Evolutionary conservation across 2,113 vertebrate species (phyloP), one percentile per base, ranked within the genome.

Genomic region (Uria aalge): DNA sequence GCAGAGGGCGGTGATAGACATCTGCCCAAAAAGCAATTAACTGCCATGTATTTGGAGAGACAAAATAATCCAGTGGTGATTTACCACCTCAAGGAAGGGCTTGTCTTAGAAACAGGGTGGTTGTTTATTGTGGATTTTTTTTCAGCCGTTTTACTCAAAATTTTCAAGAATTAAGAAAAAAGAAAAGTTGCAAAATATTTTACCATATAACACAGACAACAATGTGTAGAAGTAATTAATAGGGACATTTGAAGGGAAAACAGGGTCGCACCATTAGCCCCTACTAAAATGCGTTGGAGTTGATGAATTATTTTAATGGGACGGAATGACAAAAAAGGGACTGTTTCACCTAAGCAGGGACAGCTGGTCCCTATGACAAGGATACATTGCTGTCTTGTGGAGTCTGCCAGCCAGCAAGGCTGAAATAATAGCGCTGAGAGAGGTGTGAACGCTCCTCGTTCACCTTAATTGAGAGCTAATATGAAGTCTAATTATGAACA

Each of bases 341-440:
- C 91, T 87, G 87, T 92, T 96, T 77, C 95, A 92, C 94, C 92
- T 84, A 94, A 96, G 89, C 90, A 93, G 97, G 90, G 96, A 97
- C 96, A 98, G 96, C 97, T 98, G 97, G 97, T 96, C 90, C 75
- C 86, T 82, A 22, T 96, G 97, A 97, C 97, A 98, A 97, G 97
- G 97, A 97, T 96, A 24, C 94, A 97, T 97, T 96, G 96, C 95
- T 91, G 86, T 93, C 97, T 96, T 47, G 88, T 60, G 88, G 93
- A 95, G 94, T 36, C 92, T 97, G 97, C 96, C 96, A 98, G 95
- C 92, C 93, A 95, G 94, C 87, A 91, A 92, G 80, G 73, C 94
- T 89, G 95, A 90, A 96, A 95, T 96, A 96, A 97, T 89, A 93
- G 95, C 88, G 43, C 68, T 38, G 91, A 94, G 94, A 96, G 92